Evolutionary conservation across 2,888 invertebrate genomes (phyloP), one percentile per base, ranked within the genome.

Genomic region (Cheilosia variabilis): DNA sequence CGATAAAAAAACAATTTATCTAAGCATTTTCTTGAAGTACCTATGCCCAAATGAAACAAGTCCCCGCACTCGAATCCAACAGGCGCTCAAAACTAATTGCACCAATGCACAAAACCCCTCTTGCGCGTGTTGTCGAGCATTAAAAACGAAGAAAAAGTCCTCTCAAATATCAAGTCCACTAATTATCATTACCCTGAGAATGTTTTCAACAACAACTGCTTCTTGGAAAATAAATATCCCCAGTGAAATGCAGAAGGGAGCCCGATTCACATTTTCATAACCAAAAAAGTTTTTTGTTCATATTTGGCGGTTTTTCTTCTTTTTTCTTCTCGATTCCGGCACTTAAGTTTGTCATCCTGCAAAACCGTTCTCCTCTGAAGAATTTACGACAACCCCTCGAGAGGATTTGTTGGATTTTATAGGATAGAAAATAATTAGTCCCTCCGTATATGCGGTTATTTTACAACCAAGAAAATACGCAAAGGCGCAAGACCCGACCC

Each of bases 361-460:
- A 43, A 43, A 66, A 57, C 13, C 50, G 41, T 52, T 7, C 47
- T 52, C 15, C 27, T 43, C 53, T 52, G 52, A n/a, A 76, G 52
- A 24, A 57, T 80, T 80, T 62, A 43, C 45, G 68, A 69, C 72
- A 6, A 58, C 15, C 43, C 57, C n/a, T 10, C 50, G 24, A 69
- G 43, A 6, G 45, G 52, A 55, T 80, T 34, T 43, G 31, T 50
- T 31, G 37, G 57, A 19, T 41, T 62, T 73, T 73, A 31, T 41
- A 65, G 57, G 52, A 57, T 63, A 55, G 19, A 81, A 63, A 65
- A 76, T 76, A 81, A 81, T 81, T 81, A 81, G 73, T 63, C 53
- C 45, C 22, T 6, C 31, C 57, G 65, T 73, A 66, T 58, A 73
- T 60, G 43, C 22, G 41, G 24, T 66, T 60, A 65, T 37, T 43